A percentile compares a stretch with the other conserved stretches of the same genome.
These are phyloP conservation scores for Halcyon chelicuti DNA, from an alignment of 2,797 vertebrate genomes.

Conservation along the genomic window DNA sequence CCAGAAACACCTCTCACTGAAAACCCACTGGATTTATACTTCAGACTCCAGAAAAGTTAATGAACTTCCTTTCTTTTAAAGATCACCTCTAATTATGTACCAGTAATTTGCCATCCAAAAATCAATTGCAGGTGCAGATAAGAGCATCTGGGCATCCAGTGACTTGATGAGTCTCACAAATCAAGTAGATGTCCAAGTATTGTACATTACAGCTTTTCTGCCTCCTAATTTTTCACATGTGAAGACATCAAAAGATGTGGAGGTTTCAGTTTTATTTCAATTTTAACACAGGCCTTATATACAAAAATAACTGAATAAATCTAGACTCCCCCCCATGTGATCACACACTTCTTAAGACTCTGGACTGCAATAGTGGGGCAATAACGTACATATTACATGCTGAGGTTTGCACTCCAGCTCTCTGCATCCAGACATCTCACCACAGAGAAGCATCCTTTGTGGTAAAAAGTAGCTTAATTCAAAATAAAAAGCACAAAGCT, in stretches of 20 bases:
- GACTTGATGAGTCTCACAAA: not conserved
- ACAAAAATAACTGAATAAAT: not conserved
- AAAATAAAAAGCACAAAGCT: not conserved
- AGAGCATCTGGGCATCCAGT: not conserved
- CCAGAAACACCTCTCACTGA: not conserved
- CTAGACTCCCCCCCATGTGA: fast-evolving
- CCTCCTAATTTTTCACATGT: not conserved
- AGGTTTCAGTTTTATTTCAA: not conserved
- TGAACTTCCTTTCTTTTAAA: not conserved
- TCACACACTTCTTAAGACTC: not conserved
- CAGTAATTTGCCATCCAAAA: not conserved
- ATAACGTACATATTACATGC: fast-evolving
- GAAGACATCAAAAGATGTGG: not conserved
- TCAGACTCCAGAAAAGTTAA: not conserved
- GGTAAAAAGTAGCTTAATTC: not conserved
- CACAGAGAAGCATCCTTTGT: fast-evolving
- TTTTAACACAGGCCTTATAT: not conserved
- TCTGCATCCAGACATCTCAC: not conserved
- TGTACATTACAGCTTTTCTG: not conserved
- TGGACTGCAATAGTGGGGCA: fast-evolving
- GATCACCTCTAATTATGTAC: not conserved
- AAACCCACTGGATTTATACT: not conserved
- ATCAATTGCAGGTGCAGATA: not conserved
- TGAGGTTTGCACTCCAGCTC: not conserved
- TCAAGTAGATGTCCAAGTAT: not conserved